A percentile compares a stretch with the other conserved stretches of the same genome.
Conservation (phyloP, 2,113 vertebrate species). For the Fregetta grallaria region DNA sequence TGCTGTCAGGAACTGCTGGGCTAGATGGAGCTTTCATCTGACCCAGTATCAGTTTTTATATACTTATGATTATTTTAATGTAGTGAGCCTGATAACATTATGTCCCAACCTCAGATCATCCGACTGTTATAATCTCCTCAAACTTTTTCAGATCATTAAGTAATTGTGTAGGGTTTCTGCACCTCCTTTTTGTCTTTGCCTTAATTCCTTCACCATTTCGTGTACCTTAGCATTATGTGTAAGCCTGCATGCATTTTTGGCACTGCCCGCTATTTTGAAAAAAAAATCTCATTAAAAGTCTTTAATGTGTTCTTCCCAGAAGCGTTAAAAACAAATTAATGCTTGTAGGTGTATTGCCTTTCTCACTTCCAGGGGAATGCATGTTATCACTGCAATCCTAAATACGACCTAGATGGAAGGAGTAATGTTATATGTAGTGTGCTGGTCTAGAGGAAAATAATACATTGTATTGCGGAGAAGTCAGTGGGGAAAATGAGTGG, state of each 20-base stretch:
- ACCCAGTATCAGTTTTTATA: rapidly evolving
- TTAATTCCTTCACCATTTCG: not conserved
- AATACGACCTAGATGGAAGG: not conserved
- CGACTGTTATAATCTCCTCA: not conserved
- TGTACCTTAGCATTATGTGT: not conserved
- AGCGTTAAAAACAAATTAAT: not conserved
- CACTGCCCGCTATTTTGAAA: not conserved
- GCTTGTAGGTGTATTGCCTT: not conserved
- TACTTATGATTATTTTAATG: not conserved
- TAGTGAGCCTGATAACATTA: not conserved
- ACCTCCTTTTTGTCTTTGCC: not conserved
- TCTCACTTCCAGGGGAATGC: not conserved
- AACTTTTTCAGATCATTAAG: not conserved
- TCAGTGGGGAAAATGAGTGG: not conserved
- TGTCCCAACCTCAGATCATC: not conserved
- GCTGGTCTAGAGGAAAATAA: not conserved
- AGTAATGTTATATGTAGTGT: not conserved
- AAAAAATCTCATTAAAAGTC: not conserved
- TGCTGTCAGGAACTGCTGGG: not conserved
- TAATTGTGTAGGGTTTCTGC: not conserved
- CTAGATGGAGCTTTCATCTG: not conserved
- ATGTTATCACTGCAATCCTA: not conserved
- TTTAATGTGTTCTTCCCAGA: not conserved
- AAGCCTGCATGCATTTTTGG: not conserved
- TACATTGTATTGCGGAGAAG: not conserved